Evolutionary conservation across 2,888 invertebrate species (phyloP), one percentile per base, ranked within the genome.

Genomic region (Cordilura impudica): DNA sequence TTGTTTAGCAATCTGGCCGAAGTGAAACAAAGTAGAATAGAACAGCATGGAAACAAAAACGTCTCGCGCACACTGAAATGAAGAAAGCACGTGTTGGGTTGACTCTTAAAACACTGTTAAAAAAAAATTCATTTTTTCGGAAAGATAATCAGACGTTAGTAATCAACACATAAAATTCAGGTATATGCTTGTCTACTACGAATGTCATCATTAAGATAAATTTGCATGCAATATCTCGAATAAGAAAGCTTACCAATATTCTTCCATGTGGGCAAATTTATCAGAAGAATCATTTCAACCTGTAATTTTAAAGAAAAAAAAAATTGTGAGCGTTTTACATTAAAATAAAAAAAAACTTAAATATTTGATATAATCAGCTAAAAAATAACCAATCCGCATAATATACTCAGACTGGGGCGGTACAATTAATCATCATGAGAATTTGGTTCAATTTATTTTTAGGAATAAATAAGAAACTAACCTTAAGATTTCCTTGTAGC

Each of bases 121-220:
- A 29, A 7, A 10, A 18, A 12, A 12, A 23, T 51, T 51, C 16
- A n/a, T 39, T 49, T 16, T 18, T n/a, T n/a, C n/a, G 26, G n/a
- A 39, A 39, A 8, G 4, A 49, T 2, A 19, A 73, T 84, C 84
- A 85, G 84, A 81, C 83, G 7, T 43, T 58, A 78, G 58, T 74
- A 51, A 58, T 84, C 85, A 69, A 82, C 85, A 85, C 1, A 78
- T 78, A 81, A 29, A 71, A 67, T 56, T 79, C 67, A 54, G 79
- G 43, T 79, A 79, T 79, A 79, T 79, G 84, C 84, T 84, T 84
- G 83, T 84, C 84, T 81, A 81, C 78, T 78, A 54, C 71, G 53
- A 53, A 7, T 80, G 81, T 84, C 82, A 83, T 84, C 84, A 84
- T 10, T 4, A 74, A 35, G 51, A 4, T 39, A 49, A 3, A 16